These are phyloP conservation scores for Rana temporaria DNA, from an alignment of 2,113 vertebrate species.

Conservation along the genomic window DNA sequence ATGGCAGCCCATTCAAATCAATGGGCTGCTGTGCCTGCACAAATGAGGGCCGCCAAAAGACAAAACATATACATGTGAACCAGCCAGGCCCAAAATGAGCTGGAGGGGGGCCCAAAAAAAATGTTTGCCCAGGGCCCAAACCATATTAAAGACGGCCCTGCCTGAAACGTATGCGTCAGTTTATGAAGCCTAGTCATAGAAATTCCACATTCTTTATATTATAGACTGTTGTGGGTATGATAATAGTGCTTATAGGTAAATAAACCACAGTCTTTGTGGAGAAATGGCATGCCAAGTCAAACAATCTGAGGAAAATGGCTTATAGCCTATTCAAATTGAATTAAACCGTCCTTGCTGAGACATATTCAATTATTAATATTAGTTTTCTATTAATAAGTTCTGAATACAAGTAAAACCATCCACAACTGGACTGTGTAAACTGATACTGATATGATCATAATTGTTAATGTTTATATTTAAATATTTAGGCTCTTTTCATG, in stretches of 20 bases:
- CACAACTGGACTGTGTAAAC: no score
- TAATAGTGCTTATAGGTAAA: constrained; percentile 28
- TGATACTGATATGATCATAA: no score
- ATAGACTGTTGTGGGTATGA: constrained; percentile 11
- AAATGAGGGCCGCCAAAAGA: no score
- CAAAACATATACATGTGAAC: no score
- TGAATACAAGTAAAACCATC: neutral
- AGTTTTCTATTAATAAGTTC: neutral
- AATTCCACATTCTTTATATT: neutral
- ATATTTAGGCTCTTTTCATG: no score
- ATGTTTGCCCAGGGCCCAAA: no score
- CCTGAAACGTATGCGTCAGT: neutral
- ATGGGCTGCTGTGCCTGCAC: no score
- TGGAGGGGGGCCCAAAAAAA: no score
- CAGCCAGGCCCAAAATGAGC: no score
- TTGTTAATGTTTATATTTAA: no score
- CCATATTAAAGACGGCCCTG: no score
- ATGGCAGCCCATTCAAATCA: no score
- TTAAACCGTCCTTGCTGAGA: neutral
- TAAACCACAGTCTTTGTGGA: neutral
- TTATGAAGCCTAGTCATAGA: neutral
- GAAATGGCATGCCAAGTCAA: neutral
- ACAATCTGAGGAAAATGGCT: constrained; percentile 29
- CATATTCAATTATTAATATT: neutral
- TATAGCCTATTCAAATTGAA: neutral